phyloP scores from a whole-genome alignment of 2,888 invertebrate species.

The Perdita meconis region DNA sequence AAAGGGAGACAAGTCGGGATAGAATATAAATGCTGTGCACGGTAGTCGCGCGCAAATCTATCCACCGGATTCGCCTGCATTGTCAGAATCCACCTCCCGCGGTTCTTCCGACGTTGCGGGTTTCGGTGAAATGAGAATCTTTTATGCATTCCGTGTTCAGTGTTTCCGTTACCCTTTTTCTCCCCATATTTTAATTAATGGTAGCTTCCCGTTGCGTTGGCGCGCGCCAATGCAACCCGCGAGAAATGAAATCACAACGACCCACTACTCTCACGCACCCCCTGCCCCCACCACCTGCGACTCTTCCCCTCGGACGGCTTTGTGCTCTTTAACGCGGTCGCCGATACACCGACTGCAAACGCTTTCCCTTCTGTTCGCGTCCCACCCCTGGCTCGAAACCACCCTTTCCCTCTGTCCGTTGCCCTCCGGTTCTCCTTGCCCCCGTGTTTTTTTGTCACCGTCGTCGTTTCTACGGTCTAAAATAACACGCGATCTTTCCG shows the following conservation, averaged over 20 bases:
- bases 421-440: constrained; percentile 15
- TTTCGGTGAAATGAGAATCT: constrained; percentile 77
- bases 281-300: constrained; percentile 36
- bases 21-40: constrained; percentile 67
- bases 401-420: constrained; percentile 10
- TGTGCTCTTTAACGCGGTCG: constrained; percentile 13
- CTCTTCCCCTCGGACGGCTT: constrained; percentile 24
- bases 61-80: constrained; percentile 70
- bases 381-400: constrained; percentile 16
- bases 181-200: constrained; percentile 78
- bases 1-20: constrained; percentile 12
- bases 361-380: constrained; percentile 26
- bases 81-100: constrained; percentile 70
- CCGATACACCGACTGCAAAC: constrained; percentile 33
- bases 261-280: constrained; percentile 41
- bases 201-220: constrained; percentile 66
- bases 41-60: constrained; percentile 71
- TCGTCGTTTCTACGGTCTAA: constrained; percentile 24
- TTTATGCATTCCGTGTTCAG: constrained; percentile 76
- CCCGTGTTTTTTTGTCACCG: constrained; percentile 34
- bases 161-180: constrained; percentile 71
- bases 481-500: constrained; percentile 53
- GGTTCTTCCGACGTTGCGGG: constrained; percentile 62
- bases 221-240: constrained; percentile 62
- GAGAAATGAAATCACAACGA: constrained; percentile 71